Base-by-base conservation (phyloP, 2,888 invertebrate genomes). In the Pantelozetes paolii region DNA sequence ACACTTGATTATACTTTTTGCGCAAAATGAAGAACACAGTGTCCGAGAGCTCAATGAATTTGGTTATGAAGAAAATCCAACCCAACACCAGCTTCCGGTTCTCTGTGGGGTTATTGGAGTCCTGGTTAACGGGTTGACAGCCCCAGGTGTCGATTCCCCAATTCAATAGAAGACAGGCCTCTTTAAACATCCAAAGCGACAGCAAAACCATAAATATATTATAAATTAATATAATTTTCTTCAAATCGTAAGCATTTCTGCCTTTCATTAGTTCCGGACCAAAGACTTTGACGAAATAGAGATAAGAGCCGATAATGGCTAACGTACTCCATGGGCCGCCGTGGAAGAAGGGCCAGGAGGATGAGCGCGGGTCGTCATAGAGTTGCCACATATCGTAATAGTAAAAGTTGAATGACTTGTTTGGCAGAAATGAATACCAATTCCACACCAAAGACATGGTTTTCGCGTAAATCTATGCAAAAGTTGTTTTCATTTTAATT, bases 1-100 rank as follows among this genome's bases (percentile, higher is more conserved):
- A 75, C 20, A 78, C 70, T 45, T 77, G 76, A 50, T 74, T 71
- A 67, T 75, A 75, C 42, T 77, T 78, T 71, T 78, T 78, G 9
- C 77, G 76, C 15, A 77, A 73, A 2, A 78, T 71, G 36, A 78
- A 78, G 67, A 78, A 48, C 15, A 71, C n/a, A 3, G 71, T 71
- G 48, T 71, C 71, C 15, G 54, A 23, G 13, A 71, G 32, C 30
- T 71, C 71, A 11, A 71, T 40, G 15, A 71, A 57, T 15, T 54
- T 50, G 23, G 54, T 54, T 20, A 54, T 32, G 20, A 71, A 54
- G 71, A 71, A 71, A 13, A 48, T 32, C 36, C 40, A 57, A 13
- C 71, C 71, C n/a, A 71, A 28, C 8, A 32, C 18, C 23, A 71
- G 30, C 15, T 54, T 50, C 1, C 71, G 36, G 11, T 40, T 18